Evolutionary conservation across 2,113 vertebrate genomes (phyloP), one percentile per base, ranked within the genome.

Genomic region (Suncus etruscus): DNA sequence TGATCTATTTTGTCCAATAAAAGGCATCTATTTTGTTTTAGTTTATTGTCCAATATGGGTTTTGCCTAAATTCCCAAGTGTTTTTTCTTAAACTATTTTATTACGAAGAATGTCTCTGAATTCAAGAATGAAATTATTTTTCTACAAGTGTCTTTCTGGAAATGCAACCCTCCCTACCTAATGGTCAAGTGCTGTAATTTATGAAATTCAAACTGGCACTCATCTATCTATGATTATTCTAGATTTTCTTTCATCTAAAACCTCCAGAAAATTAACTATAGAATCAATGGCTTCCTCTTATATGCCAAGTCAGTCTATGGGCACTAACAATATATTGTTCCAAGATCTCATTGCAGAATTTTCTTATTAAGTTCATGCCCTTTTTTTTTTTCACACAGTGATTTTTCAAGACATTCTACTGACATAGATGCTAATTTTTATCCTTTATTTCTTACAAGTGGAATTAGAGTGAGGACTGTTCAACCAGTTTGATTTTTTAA

Each of bases 381-480:
- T 29, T 54, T 48, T 83, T 88, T 89, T 48, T 83, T 88, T 89
- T 91, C 83, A 66, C 83, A 83, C 54, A 72, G 73, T 78, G 76
- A 73, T 81, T 87, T 95, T 77, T 95, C 80, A 90, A 86, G 94
- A 83, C 65, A 83, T 83, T 91, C 92, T 63, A 70, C 80, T 72
- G 86, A 90, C 45, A 82, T 66, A 93, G 88, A 76, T 89, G 88
- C 12, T 86, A 88, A 95, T 95, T 96, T 95, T 68, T 51, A 72
- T 69, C 80, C 70, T 93, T 75, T 83, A 91, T 58, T 88, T 88
- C 77, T 81, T 94, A 93, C 72, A 95, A 95, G 86, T 89, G 29
- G 86, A 94, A 90, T 94, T 86, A 91, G 65, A 90, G 25, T 81
- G 69, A 91, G 32, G 87, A 85, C 39, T 24, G 77, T 72, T 89